Evolutionary conservation across 2,888 invertebrate species (phyloP), one percentile per base, ranked within the genome.

Genomic region (Diploptera punctata): DNA sequence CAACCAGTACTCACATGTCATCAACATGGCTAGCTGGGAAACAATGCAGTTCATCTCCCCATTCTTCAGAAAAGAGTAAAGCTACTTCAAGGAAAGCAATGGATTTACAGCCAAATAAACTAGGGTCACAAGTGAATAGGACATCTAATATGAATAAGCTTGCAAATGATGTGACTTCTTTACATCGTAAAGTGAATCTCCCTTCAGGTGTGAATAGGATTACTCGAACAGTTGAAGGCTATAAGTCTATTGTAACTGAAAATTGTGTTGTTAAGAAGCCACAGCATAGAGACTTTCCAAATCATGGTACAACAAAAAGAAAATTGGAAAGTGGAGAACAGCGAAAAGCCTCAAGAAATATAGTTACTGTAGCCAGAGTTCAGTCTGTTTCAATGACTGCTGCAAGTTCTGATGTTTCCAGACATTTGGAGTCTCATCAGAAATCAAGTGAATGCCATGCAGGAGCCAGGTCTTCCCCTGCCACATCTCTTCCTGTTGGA

Each of bases 401-500:
- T n/a, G 9, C 65, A 47, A 9, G 26, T 26, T 26, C 65, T 3
- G 65, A 65, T 44, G 21, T 47, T 18, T n/a, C 65, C 21, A 44
- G 47, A 47, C 65, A 47, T 65, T 26, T 54, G 7, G 67, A 57
- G 38, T 19, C 54, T 68, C 43, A 67, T 54, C 18, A 44, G 16
- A 52, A 54, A 9, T 49, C 60, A 49, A 18, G 26, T 18, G 72
- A 72, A 43, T 60, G 61, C 33, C 57, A 43, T 24, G 21, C 61
- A 9, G 13, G 68, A 21, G 29, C 68, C 10, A 72, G 68, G 54
- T 67, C 73, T 65, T 44, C 54, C 52, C 26, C 70, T 21, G 61
- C 65, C 19, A 38, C 70, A 29, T 65, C 75, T 76, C 79, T 82
- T 76, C 85, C 82, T 73, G 84, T 82, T 75, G 85, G 84, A 62